A percentile compares a stretch with the other conserved stretches of the same genome.
Evolutionary conservation across 2,797 vertebrate genomes (phyloP).

Genomic region (Scolopax bukidnonensis): DNA sequence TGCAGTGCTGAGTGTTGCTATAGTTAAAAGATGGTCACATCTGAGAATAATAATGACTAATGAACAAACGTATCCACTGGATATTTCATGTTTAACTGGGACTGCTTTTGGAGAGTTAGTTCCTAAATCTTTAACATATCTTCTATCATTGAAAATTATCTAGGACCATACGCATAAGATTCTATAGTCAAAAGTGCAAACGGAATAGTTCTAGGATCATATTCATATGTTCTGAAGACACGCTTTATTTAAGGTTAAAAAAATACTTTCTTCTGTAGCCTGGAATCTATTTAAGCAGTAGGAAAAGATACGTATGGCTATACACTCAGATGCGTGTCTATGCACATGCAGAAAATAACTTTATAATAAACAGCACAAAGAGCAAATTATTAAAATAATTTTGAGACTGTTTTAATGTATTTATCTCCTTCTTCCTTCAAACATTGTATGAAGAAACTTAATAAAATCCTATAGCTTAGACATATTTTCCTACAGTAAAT

Average conservation of each 20-base stretch:
- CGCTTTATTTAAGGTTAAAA: neutral
- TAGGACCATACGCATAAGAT: neutral
- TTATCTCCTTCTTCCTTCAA: neutral
- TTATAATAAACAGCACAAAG: neutral
- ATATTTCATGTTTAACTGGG: neutral
- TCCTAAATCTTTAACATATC: neutral
- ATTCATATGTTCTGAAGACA: neutral
- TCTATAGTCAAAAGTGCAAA: neutral
- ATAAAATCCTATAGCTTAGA: neutral
- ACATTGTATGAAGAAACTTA: neutral
- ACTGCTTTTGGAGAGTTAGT: neutral
- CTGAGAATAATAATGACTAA: neutral
- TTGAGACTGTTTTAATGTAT: neutral
- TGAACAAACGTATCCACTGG: neutral
- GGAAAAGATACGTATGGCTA: neutral
- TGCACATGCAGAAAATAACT: neutral
- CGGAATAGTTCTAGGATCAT: neutral
- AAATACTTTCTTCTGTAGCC: neutral
- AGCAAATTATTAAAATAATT: neutral
- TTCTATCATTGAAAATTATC: neutral
- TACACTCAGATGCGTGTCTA: neutral
- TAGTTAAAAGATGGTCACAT: neutral
- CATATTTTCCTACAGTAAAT: neutral
- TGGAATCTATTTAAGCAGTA: neutral
- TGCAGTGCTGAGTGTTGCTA: neutral